Base-by-base conservation (phyloP, 2,888 invertebrate species). In the Erebia ligea region DNA sequence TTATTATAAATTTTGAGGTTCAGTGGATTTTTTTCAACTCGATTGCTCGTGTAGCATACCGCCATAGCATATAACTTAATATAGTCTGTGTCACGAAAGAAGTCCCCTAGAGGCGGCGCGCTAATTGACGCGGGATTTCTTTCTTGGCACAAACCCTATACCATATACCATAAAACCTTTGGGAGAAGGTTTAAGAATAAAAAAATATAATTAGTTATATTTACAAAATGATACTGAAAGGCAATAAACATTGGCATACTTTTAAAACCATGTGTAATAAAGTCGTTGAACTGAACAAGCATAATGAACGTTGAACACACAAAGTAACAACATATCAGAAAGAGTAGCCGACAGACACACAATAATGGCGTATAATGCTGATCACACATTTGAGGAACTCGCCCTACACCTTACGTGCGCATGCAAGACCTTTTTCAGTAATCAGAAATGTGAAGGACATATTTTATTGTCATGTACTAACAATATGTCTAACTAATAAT, bases 291-390 rank as follows among this genome's bases (percentile, higher is more conserved):
- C 48, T 48, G 19, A 71, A 68, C 71, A 66, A 69, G 66, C 15
- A 42, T 71, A 71, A 69, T 62, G 62, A 45, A 45, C 62, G 25
- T 21, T 73, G 50, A 73, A 68, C 54, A 58, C 67, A 68, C 73
- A 54, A 67, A 64, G 61, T 61, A 69, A 71, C 69, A 69, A 71
- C 63, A 65, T 69, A 69, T 71, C 67, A 67, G 68, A 66, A 71
- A 74, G 54, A 62, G 69, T 61, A 73, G 34, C 34, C 34, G 34
- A 75, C 67, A 69, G 73, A 69, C 73, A 75, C 73, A 68, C 57
- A 67, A 71, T 72, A 76, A 74, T 74, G 71, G 65, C 2, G 10
- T 17, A 10, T 54, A 54, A 54, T 54, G 17, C 19, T 54, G 19
- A 54, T 54, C 54, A 10, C 54, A 17, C 54, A 54, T 54, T 54